Base-by-base conservation (phyloP, 2,113 vertebrate genomes). In the Mobula birostris region DNA sequence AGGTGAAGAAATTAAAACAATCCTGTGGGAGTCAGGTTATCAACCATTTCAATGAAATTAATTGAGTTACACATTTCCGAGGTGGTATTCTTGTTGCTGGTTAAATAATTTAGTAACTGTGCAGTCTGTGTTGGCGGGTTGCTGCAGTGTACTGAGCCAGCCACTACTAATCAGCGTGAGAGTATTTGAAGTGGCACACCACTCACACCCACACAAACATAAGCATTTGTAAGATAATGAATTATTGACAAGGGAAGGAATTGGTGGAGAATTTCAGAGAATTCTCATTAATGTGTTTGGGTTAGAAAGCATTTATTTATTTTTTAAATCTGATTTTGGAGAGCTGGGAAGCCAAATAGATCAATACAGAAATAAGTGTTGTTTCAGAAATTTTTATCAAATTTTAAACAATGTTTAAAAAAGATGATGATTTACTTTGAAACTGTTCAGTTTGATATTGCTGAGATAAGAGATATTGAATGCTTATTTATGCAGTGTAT, bases 251-350 rank as follows among this genome's bases (percentile, higher is more conserved):
- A 94, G 91, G 58, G 94, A 80, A 95, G 91, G 96, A 95, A 94
- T 95, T 87, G 95, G 95, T 32, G 94, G 94, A 96, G 94, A 95
- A 95, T 95, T 95, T 96, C 94, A 95, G 94, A 95, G 92, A 94
- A 95, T 95, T 87, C 94, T 96, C 96, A 95, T 95, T 95, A 95
- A 95, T 93, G 94, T 95, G 95, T 96, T 96, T 96, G 95, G 95
- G 94, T 0, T 8, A 82, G 95, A 95, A 94, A 95, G 93, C 96
- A 97, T 96, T 96, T 96, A 96, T 95, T 96, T 97, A 95, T 96
- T 96, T 95, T 95, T 88, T 95, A 94, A 78, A 95, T 94, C 94
- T 96, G 95, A 96, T 94, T 95, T 21, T 94, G 95, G 85, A 95
- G 74, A 95, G 94, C 80, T 94, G 94, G 48, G 95, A 95, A 95